phyloP scores from a whole-genome alignment of 1,140 invertebrate species.

The roundworm (Caenorhabditis elegans) region DNA sequence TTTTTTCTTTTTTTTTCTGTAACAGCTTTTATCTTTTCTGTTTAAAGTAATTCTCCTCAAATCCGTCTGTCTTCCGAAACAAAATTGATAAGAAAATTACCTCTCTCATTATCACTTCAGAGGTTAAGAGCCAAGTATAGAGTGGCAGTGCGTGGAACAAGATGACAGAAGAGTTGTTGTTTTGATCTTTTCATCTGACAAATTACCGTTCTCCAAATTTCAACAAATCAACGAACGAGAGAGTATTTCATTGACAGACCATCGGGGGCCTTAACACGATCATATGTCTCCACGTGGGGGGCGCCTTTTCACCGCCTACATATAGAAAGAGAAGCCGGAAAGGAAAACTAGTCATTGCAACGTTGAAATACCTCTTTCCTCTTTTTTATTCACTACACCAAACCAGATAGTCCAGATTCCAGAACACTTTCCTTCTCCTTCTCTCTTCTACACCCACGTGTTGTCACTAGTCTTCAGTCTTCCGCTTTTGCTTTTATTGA shows the following conservation, averaged over 20 bases:
- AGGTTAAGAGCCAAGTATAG: slow-evolving; percentile 10
- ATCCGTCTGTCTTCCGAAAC: too few species aligned
- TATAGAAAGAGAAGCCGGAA: slow-evolving; percentile 5
- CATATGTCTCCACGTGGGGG: slow-evolving; percentile 16
- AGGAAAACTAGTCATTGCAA: background rate
- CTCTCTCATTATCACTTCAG: background rate
- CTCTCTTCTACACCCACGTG: background rate
- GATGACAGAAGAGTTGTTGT: background rate
- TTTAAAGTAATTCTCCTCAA: too few species aligned
- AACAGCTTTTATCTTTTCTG: too few species aligned
- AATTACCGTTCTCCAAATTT: background rate
- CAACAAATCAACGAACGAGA: slow-evolving; percentile 6
- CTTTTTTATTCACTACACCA: background rate
- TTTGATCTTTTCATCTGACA: slow-evolving; percentile 1
- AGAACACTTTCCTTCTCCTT: background rate
- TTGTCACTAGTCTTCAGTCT: background rate
- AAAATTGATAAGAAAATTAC: too few species aligned
- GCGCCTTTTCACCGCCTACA: background rate
- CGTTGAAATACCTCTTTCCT: slow-evolving; percentile 26
- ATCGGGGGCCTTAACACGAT: background rate
- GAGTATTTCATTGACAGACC: slow-evolving; percentile 13
- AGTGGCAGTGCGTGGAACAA: background rate
- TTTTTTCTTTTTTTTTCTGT: background rate
- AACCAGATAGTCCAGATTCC: slow-evolving; percentile 9
- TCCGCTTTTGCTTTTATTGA: background rate